Evolutionary conservation across 2,888 invertebrate genomes (phyloP), one percentile per base, ranked within the genome.

Genomic region (Watsonalla cultraria): DNA sequence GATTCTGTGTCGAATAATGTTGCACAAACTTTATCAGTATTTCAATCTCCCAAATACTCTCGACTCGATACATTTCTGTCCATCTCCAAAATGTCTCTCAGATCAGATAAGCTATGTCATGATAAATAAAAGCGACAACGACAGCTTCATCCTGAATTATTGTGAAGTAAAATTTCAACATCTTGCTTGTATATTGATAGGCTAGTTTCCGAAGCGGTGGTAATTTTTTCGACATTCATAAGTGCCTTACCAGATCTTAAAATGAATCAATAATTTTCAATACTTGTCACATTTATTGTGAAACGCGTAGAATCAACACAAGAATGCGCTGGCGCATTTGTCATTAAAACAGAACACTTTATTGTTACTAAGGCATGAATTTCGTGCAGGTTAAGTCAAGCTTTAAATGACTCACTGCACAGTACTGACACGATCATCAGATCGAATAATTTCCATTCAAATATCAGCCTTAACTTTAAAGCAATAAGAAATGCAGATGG

Each of bases 341-440:
- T 65, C 73, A 70, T 72, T 69, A 74, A 68, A 78, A 71, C 68
- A 69, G 64, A 61, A 54, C 53, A 53, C 57, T 76, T 74, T 70
- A 77, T 74, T 68, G 73, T 78, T 78, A 75, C 78, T 68, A 72
- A 63, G 58, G 65, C 70, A 67, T 70, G 65, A 72, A 74, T 73
- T 74, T 67, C 71, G 62, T 74, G 74, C 73, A 65, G 68, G 24
- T 24, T 24, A 24, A 24, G 24, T 24, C 24, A 24, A 24, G 24
- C 24, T 24, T 24, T 4, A 24, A 24, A 24, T 24, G 24, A 24
- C 24, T 24, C 24, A 4, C 24, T 24, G 24, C 24, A 24, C 24
- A 24, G 24, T 24, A 24, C 24, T 4, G 24, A 24, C 24, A 64
- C 58, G 33, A 51, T 37, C 9, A 37, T 1, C 37, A 37, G 9